These are phyloP conservation scores for Molossus alvarezi DNA, from an alignment of 2,797 vertebrate species.

Conservation along the genomic window DNA sequence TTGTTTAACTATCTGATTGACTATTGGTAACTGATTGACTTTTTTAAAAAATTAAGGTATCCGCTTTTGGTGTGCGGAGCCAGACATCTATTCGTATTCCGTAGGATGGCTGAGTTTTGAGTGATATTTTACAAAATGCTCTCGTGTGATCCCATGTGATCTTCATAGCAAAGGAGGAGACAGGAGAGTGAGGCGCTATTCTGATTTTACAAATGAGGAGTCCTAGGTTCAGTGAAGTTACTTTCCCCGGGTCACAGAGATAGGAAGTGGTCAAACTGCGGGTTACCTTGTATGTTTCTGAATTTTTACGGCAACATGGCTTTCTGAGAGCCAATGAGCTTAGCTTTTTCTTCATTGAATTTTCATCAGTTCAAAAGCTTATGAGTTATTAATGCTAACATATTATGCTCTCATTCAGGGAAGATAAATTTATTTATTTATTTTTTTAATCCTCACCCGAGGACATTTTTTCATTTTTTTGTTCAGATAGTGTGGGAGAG, in stretches of 20 bases:
- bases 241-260: not conserved
- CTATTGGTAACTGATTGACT: not conserved
- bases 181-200: not conserved
- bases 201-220: constrained; percentile 4
- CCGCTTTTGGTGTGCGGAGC: not conserved
- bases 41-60: not conserved
- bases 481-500: no score
- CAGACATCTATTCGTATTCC: not conserved
- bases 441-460: no score
- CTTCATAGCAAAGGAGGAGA: not conserved
- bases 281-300: not conserved
- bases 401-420: constrained; percentile 15
- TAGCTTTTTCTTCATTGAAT: not conserved
- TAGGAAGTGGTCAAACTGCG: not conserved
- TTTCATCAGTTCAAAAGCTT: not conserved
- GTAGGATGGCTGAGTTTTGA: not conserved
- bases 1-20: not conserved
- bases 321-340: not conserved
- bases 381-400: constrained; percentile 38
- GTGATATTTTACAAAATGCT: not conserved
- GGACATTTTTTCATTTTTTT: no score
- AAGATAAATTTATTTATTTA: not conserved
- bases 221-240: not conserved
- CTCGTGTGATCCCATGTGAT: not conserved
- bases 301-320: not conserved